Evolutionary conservation across 2,797 vertebrate species (phyloP).

Genomic region (Neomorphus geoffroyi): DNA sequence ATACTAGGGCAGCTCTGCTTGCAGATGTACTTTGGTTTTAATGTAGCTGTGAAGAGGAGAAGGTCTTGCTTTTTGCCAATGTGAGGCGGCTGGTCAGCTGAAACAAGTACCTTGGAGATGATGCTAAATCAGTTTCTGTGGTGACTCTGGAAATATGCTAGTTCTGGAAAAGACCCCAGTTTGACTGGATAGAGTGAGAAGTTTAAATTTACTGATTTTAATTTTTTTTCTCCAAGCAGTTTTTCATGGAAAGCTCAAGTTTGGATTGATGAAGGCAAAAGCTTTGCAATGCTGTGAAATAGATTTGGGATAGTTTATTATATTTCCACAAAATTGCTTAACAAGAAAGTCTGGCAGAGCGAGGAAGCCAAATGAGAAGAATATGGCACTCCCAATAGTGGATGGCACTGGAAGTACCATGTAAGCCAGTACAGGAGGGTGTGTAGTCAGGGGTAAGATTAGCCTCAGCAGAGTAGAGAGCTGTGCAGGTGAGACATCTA

Average conservation of each 20-base stretch:
- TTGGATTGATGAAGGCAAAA: conserved; percentile 1
- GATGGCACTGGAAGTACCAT: not conserved
- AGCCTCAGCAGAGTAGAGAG: not conserved
- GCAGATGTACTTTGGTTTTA: not conserved
- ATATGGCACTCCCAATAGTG: not conserved
- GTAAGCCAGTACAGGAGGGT: not conserved
- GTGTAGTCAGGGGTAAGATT: not conserved
- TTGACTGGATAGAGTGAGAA: not conserved
- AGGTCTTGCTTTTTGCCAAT: not conserved
- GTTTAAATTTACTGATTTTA: not conserved
- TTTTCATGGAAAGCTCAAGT: conserved; percentile 20
- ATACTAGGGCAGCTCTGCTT: not conserved
- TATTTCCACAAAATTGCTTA: conserved; percentile 34
- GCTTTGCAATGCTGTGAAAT: conserved; percentile 48
- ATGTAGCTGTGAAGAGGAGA: not conserved
- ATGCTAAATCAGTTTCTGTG: not conserved
- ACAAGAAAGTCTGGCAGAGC: conserved; percentile 1
- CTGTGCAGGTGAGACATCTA: not conserved
- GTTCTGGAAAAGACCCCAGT: not conserved
- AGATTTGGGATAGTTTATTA: conserved; percentile 46
- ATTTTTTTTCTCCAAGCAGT: conserved; percentile 22
- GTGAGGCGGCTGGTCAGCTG: not conserved
- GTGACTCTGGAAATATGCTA: not conserved
- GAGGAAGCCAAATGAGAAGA: not conserved
- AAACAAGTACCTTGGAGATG: not conserved